Percentiles rank a stretch among this genome's conserved stretches.
Conservation (phyloP, 2,113 vertebrate species). For the Laterallus jamaicensis region DNA sequence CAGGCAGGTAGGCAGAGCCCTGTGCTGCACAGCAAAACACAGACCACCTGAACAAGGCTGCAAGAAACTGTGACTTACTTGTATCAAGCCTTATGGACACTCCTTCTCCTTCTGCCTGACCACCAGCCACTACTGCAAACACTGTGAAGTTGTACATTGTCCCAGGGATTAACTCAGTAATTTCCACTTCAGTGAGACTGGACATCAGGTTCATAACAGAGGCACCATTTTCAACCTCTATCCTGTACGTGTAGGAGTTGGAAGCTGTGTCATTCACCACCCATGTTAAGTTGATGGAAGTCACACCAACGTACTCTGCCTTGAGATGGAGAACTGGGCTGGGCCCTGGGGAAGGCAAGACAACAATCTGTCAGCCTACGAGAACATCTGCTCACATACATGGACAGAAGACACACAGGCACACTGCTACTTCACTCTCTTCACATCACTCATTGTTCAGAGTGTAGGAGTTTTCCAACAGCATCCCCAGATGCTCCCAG, state of each 20-base stretch:
- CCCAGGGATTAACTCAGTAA: background rate
- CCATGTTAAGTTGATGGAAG: constrained; percentile 65
- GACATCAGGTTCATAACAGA: background rate
- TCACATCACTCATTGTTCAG: too few species aligned
- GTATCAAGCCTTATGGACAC: accelerated
- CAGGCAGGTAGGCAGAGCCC: background rate
- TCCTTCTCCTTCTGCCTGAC: background rate
- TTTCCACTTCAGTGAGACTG: accelerated
- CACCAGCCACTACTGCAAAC: background rate
- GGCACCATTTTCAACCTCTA: background rate
- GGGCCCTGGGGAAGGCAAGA: background rate
- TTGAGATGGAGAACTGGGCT: background rate
- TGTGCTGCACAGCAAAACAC: background rate
- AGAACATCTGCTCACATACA: too few species aligned
- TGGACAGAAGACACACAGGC: too few species aligned
- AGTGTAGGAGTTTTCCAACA: too few species aligned
- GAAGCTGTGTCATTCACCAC: background rate
- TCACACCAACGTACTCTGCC: background rate
- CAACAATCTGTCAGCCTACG: background rate
- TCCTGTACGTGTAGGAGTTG: background rate
- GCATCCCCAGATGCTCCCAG: too few species aligned
- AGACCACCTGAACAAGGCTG: accelerated
- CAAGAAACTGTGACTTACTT: background rate
- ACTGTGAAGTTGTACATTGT: background rate
- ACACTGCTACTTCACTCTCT: too few species aligned